These are phyloP conservation scores for Barnardius zonarius DNA, from an alignment of 2,113 vertebrate species.

Conservation along the genomic window DNA sequence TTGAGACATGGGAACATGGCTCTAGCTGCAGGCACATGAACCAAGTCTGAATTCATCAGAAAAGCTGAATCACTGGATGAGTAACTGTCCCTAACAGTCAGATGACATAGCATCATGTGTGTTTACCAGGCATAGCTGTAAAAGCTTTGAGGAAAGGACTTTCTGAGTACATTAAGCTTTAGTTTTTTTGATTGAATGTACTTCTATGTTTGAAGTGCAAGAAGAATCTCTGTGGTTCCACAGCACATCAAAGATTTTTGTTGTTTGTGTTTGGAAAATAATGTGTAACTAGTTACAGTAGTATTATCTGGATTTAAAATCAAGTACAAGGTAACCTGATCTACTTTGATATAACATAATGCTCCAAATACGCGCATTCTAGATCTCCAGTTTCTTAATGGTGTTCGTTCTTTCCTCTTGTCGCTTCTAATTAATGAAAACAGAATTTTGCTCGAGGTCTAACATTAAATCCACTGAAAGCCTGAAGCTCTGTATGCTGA, in stretches of 20 bases:
- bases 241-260: background rate
- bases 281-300: background rate
- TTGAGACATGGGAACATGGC: background rate
- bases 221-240: background rate
- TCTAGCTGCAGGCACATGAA: background rate
- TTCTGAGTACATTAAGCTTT: background rate
- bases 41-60: background rate
- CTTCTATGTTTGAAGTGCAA: background rate
- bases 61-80: conserved; percentile 49
- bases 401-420: background rate
- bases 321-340: background rate
- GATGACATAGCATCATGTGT: background rate
- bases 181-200: background rate
- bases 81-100: background rate
- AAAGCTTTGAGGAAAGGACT: background rate
- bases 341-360: background rate
- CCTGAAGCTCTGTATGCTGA: background rate
- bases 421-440: background rate
- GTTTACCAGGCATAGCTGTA: background rate
- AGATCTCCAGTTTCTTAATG: background rate
- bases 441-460: background rate
- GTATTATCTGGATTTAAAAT: background rate
- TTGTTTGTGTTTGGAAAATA: background rate
- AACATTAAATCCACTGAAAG: background rate
- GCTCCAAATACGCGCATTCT: background rate